Evolutionary conservation across 2,888 invertebrate species (phyloP).

Genomic region (Isoperla grammatica): DNA sequence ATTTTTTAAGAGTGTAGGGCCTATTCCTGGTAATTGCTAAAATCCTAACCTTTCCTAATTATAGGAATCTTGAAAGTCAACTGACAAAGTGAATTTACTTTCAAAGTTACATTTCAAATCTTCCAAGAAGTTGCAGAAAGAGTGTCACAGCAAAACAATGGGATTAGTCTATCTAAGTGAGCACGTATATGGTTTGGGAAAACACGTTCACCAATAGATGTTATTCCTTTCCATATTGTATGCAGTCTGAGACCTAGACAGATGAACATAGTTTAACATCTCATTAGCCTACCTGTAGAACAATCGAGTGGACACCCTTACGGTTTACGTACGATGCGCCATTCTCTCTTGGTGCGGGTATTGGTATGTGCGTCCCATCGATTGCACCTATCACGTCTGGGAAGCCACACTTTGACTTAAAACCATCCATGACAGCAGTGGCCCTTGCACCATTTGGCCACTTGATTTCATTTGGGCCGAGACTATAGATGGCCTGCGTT

Average conservation of each 20-base stretch:
- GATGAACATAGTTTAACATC: too few relatives aligned
- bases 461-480: conserved; percentile 28
- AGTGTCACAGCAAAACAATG: too few relatives aligned
- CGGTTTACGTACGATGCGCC: background rate
- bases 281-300: conserved; percentile 14
- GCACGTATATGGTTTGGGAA: too few relatives aligned
- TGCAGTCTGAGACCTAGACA: background rate
- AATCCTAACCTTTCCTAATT: too few relatives aligned
- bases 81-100: too few relatives aligned
- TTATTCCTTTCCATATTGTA: background rate
- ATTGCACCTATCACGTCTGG: conserved; percentile 31
- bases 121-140: too few relatives aligned
- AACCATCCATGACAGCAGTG: conserved; percentile 16
- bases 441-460: conserved; percentile 30
- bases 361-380: conserved; percentile 31
- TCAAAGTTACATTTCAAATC: too few relatives aligned
- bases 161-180: too few relatives aligned
- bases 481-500: conserved; percentile 23
- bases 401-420: conserved; percentile 27
- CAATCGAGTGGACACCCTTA: conserved; percentile 16
- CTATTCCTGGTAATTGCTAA: too few relatives aligned
- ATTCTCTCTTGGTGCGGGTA: conserved; percentile 26
- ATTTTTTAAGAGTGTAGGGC: background rate
- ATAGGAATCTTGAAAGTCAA: too few relatives aligned
- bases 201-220: too few relatives aligned